phyloP scores from a whole-genome alignment of 2,888 invertebrate genomes.

The Perdita meconis region DNA sequence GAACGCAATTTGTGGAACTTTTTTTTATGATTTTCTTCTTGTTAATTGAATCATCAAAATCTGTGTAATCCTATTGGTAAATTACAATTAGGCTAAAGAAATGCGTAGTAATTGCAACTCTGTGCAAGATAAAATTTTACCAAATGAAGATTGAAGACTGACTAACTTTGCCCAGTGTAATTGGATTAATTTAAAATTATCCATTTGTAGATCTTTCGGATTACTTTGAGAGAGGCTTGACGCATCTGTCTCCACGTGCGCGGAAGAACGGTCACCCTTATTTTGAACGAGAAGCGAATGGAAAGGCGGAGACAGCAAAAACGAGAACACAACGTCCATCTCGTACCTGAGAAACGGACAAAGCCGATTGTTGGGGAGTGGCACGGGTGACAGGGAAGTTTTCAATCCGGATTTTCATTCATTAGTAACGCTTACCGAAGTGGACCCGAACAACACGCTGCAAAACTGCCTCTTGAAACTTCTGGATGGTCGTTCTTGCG shows the following conservation, averaged over 20 bases:
- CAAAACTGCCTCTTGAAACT: constrained; percentile 5
- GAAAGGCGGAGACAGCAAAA: constrained; percentile 35
- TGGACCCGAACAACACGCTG: constrained; percentile 47
- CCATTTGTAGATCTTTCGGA: no score
- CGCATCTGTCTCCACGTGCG: constrained; percentile 17
- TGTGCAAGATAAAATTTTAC: no score
- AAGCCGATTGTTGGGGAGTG: constrained; percentile 64
- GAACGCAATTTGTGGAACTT: no score
- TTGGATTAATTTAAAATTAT: no score
- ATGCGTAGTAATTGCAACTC: no score
- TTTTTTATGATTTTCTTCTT: no score
- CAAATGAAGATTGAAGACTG: no score
- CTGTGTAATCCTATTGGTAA: no score
- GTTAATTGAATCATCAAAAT: no score
- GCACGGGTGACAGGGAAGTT: constrained; percentile 61
- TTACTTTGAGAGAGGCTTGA: no score
- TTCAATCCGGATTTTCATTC: constrained; percentile 72
- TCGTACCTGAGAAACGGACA: constrained; percentile 57
- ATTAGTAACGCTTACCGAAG: constrained; percentile 61
- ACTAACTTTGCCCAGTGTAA: no score
- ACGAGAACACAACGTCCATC: constrained; percentile 38
- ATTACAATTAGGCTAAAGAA: no score
- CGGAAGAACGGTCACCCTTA: constrained; percentile 21
- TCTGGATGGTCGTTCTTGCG: constrained; percentile 21
- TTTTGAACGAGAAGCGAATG: constrained; percentile 41